A percentile compares a stretch with the other conserved stretches of the same genome.
Evolutionary conservation across 2,888 invertebrate species (phyloP).

Genomic region (Glaucopsyche alexis): DNA sequence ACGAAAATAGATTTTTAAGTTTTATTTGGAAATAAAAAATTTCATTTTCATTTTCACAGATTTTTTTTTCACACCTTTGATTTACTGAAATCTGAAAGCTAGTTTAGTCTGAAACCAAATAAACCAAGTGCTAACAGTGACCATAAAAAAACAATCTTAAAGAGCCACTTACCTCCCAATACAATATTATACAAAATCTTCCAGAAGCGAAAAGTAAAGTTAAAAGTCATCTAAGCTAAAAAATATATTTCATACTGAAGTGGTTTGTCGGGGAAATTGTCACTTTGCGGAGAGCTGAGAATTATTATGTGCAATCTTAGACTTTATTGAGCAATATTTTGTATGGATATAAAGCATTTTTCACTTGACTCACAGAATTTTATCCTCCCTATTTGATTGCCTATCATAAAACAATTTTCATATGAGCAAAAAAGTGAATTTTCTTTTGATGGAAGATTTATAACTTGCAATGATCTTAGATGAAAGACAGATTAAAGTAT

Average conservation of each 20-base stretch:
- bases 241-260: constrained; percentile 32
- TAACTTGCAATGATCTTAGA: constrained; percentile 10
- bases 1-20: too few species aligned
- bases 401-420: constrained; percentile 41
- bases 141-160: background rate
- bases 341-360: constrained; percentile 43
- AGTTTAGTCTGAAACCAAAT: too few species aligned
- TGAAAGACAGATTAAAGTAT: constrained; percentile 7
- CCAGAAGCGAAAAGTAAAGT: constrained; percentile 13
- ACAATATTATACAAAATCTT: background rate
- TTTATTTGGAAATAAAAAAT: too few species aligned
- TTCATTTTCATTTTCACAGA: too few species aligned
- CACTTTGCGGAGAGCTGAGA: constrained; percentile 47
- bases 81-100: too few species aligned
- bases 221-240: constrained; percentile 25
- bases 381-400: constrained; percentile 38
- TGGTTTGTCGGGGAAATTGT: constrained; percentile 48
- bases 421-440: constrained; percentile 33
- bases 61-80: too few species aligned
- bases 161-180: constrained; percentile 4
- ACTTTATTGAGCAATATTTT: constrained; percentile 44
- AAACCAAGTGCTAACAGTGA: too few species aligned
- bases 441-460: constrained; percentile 19
- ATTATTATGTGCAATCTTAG: constrained; percentile 46
- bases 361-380: constrained; percentile 41